Base-by-base conservation (phyloP, 2,113 vertebrate genomes). In the Lophius piscatorius region DNA sequence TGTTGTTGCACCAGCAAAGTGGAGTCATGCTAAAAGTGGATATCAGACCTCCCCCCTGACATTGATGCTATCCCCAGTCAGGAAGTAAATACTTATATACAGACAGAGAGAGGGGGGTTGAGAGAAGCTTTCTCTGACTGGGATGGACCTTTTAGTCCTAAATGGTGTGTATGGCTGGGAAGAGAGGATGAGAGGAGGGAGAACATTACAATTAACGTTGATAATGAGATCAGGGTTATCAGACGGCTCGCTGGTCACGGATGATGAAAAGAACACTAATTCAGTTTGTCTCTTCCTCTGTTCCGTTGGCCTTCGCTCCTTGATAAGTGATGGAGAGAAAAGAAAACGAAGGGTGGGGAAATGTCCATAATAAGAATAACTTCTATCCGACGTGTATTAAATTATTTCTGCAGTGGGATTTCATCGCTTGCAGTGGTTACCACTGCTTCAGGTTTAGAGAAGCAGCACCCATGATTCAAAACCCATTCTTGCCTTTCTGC, bases 161-260 rank as follows among this genome's bases (percentile, higher is more conserved):
- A 49, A 51, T 44, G 17, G 74, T 51, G 80, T 56, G 49, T 40
- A 16, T 36, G 56, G 40, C 10, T 21, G 20, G 39, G 59, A 62
- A 9, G 48, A 54, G 44, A 31, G 68, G 56, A 56, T 49, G 62
- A 80, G 70, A 70, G 63, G 52, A 78, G 58, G 62, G 59, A 71
- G 69, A 76, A 77, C 80, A 82, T 84, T 69, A 82, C 79, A 87
- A 89, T 91, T 90, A 90, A 75, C 48, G 69, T 76, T 75, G 75
- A 76, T 88, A 87, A 91, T 91, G 84, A 87, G 84, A 90, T 90
- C 78, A 80, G 83, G 87, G 87, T 91, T 90, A 89, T 90, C 84
- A 81, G 87, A 81, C 63, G 60, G 67, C 82, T 87, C 64, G 54
- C 86, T 63, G 86, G 86, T 88, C 85, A 88, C 70, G 79, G 81